Base-by-base conservation (phyloP, 2,888 invertebrate genomes). In the Parascotia fuliginaria region DNA sequence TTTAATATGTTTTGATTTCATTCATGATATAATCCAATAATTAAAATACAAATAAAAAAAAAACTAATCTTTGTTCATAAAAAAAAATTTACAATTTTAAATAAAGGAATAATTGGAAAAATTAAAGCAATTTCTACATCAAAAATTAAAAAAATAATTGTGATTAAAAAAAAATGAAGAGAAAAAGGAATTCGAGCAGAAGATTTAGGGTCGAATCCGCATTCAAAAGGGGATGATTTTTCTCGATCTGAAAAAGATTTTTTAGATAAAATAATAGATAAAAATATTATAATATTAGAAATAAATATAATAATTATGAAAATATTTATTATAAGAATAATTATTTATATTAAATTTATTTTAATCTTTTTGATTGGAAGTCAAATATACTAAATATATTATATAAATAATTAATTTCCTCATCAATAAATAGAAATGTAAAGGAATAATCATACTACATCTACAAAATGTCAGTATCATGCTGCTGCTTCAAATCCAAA, bases 121-220 rank as follows among this genome's bases (percentile, higher is more conserved):
- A 95, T 85, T 77, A 95, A 65, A 0, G 94, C 93, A 86, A 95
- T 94, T 94, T 95, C 95, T 54, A 95, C 92, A 91, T 95, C 95
- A 92, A 95, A 95, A 89, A 95, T 94, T 92, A 95, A 84, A 78
- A 95, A 95, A 88, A 95, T 93, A 79, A 95, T 85, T 28, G 94
- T 93, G 81, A 95, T 93, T 91, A 96, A 93, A 77, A 89, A 94
- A 93, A 89, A 95, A 94, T 87, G 87, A 42, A 87, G 4, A 0
- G 87, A 88, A 62, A 88, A 88, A 0, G 87, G 87, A 51, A 83
- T 85, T 49, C 87, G 86, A 4, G 87, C 78, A 5, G 75, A 76
- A 0, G 81, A 84, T 81, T 79, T 84, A 1, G 87, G 84, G 0
- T 87, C 83, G 77, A 87, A 88, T 71, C 87, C 87, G 69, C 87